phyloP scores from a whole-genome alignment of 2,797 vertebrate species.

The Eidolon dupreanum region DNA sequence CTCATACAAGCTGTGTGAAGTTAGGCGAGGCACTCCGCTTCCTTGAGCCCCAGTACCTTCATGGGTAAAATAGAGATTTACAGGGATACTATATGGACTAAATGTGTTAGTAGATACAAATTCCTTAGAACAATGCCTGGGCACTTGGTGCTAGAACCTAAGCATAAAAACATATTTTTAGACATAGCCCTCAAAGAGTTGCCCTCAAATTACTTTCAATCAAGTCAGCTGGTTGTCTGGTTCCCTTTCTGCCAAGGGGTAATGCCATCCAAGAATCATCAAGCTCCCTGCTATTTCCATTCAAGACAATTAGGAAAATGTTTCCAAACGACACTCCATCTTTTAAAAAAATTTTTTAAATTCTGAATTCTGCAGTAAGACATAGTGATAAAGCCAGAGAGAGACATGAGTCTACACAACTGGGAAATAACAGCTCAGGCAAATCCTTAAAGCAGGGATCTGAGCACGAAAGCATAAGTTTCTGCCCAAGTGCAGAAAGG shows the following conservation, averaged over 20 bases:
- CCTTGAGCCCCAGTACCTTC: not conserved
- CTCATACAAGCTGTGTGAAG: not conserved
- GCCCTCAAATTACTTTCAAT: not conserved
- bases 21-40: not conserved
- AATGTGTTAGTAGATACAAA: not conserved
- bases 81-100: not conserved
- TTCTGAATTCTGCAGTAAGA: slow-evolving; percentile 5
- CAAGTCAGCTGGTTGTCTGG: not conserved
- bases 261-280: not conserved
- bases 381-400: not conserved
- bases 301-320: not conserved
- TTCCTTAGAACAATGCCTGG: not conserved
- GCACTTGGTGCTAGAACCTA: not conserved
- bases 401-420: not conserved
- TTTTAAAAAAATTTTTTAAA: not conserved
- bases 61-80: not conserved
- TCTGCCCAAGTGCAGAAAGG: not conserved
- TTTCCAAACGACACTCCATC: not conserved
- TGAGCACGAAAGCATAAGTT: not conserved
- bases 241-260: not conserved
- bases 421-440: not conserved
- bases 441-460: not conserved
- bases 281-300: not conserved
- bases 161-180: not conserved
- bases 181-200: not conserved